phyloP scores from a whole-genome alignment of 2,888 invertebrate genomes.

The Cactoblastis cactorum region DNA sequence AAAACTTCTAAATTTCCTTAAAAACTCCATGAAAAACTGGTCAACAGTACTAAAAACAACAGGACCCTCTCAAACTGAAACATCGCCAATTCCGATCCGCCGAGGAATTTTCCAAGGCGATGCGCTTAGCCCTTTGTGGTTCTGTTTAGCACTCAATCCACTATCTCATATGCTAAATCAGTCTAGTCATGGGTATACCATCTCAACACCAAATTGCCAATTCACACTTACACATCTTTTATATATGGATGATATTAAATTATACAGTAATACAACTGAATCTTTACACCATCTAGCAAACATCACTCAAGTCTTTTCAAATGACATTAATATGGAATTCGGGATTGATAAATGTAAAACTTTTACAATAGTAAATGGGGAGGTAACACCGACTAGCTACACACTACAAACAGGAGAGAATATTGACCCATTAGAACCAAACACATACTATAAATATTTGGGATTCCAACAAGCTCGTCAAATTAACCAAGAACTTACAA shows the following conservation, averaged over 20 bases:
- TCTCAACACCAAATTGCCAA: too few relatives aligned
- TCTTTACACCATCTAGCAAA: neutral
- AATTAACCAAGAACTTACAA: neutral
- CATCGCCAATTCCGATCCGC: too few relatives aligned
- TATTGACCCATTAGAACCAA: neutral
- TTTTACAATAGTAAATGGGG: neutral
- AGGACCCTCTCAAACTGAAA: too few relatives aligned
- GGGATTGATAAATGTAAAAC: too few relatives aligned
- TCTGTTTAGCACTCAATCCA: too few relatives aligned
- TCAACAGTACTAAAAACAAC: too few relatives aligned
- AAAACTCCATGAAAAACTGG: neutral
- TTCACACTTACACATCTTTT: too few relatives aligned
- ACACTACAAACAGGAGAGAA: neutral
- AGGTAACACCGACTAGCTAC: neutral
- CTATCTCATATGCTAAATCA: too few relatives aligned
- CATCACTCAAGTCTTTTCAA: neutral
- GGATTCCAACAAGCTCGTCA: neutral
- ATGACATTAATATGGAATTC: neutral
- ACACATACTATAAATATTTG: neutral
- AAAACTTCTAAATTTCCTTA: neutral
- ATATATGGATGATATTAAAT: too few relatives aligned
- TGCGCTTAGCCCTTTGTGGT: too few relatives aligned
- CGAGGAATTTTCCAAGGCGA: too few relatives aligned
- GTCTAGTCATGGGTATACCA: too few relatives aligned
- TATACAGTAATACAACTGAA: neutral